Base-by-base conservation (phyloP, 1,140 invertebrate genomes). In the Drosophila obscura region DNA sequence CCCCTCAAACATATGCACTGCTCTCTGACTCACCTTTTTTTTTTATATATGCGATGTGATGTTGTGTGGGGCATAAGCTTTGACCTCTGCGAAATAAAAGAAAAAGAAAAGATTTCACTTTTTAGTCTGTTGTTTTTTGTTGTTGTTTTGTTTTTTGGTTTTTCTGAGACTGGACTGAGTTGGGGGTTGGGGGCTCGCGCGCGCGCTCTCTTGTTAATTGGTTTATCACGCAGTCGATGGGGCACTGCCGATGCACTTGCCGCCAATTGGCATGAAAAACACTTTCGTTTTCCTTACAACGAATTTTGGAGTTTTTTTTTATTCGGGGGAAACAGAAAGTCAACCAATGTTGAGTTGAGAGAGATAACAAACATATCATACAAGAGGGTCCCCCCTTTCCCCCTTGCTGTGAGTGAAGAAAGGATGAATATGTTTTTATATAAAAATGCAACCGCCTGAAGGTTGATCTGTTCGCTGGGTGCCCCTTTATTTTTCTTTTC, bases 211-310 rank as follows among this genome's bases (percentile, higher is more conserved):
- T 59, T 72, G 60, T 87, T 85, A 85, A 85, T 85, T 85, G 81
- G 81, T 87, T 85, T 85, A 85, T 85, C 81, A 87, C 81, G 81
- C 81, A 87, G 67, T 72, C 62, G 58, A 75, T 39, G 35, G 35
- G 35, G 35, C 35, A 13, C 35, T 5, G 31, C 31, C 35, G 53
- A 60, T 85, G 81, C 82, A 85, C 77, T 85, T 83, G 80, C 60
- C 61, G 45, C 50, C 67, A 48, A 39, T 61, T 49, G 77, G 52
- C 75, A 83, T 76, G 80, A 63, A 82, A 80, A 84, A 84, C 80
- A 84, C 81, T 84, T 84, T 84, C 80, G 77, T 83, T 83, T 83
- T 74, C 43, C 35, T 13, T 39, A 11, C 9, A 1, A 11, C 35
- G 11, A 11, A 39, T 13, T 4, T 31, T 3, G 5, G 26, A 9